A percentile compares a stretch with the other conserved stretches of the same genome.
Conservation (phyloP, 2,797 vertebrate genomes). For the Cossypha polioptera region DNA sequence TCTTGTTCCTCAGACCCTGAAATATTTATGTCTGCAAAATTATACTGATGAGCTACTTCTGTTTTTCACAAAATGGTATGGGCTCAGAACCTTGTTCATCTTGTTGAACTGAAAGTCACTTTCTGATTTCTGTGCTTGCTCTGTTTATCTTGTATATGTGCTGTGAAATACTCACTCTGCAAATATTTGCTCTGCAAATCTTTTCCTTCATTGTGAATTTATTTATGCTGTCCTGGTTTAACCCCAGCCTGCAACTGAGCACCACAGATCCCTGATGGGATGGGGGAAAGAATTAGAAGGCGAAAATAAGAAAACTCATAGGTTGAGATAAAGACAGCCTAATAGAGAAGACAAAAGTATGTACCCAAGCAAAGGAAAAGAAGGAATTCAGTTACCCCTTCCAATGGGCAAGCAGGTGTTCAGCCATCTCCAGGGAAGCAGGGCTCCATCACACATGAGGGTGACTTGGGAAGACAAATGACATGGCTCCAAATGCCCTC, state of each 20-base stretch:
- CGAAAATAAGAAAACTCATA: background rate
- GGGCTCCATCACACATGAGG: accelerated
- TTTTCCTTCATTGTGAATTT: background rate
- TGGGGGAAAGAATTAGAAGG: background rate
- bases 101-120: background rate
- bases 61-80: background rate
- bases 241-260: background rate
- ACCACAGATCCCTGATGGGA: background rate
- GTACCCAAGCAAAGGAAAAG: background rate
- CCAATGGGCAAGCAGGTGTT: background rate
- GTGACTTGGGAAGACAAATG: background rate
- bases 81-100: background rate
- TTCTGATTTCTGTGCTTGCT: background rate
- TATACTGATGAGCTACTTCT: background rate
- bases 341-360: background rate
- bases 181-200: background rate
- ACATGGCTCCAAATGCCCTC: background rate
- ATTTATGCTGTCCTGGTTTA: background rate
- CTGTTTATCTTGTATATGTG: background rate
- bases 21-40: background rate
- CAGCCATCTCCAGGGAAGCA: background rate
- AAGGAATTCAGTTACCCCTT: background rate
- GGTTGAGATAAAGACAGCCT: background rate
- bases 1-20: background rate
- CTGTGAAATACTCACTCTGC: background rate